These are phyloP conservation scores for Lypha dubia DNA, from an alignment of 2,888 invertebrate genomes.

Conservation along the genomic window DNA sequence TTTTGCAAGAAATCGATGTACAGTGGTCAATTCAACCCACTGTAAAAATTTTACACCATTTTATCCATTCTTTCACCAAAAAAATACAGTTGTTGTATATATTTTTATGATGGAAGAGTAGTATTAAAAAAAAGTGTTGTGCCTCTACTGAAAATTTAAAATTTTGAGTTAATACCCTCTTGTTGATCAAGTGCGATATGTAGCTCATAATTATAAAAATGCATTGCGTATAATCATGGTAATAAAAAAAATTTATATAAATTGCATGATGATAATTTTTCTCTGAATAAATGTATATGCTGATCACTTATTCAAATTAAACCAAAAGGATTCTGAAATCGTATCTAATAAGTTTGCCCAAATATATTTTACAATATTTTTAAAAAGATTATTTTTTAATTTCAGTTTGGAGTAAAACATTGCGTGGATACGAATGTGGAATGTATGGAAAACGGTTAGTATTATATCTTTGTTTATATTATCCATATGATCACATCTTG, in stretches of 20 bases:
- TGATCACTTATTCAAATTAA: constrained; percentile 64
- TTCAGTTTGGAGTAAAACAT: not conserved
- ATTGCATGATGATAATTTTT: constrained; percentile 59
- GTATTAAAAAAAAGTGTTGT: no score
- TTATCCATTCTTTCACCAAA: no score
- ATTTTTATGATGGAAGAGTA: no score
- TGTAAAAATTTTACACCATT: no score
- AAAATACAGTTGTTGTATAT: no score
- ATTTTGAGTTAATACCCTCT: no score
- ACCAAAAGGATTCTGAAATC: constrained; percentile 72
- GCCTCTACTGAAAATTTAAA: no score
- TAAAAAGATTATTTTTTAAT: not conserved
- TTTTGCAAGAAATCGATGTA: no score
- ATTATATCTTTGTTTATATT: not conserved
- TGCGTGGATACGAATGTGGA: not conserved
- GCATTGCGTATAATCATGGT: no score
- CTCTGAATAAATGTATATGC: constrained; percentile 64
- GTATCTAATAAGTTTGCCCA: not conserved
- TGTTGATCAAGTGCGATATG: no score
- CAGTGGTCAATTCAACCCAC: no score
- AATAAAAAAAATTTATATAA: not conserved
- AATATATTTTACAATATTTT: not conserved
- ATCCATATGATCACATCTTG: not conserved
- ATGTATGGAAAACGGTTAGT: constrained; percentile 7
- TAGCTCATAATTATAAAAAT: no score